A percentile compares a stretch with the other conserved stretches of the same genome.
These are phyloP conservation scores for Ciconia stormi DNA, from an alignment of 2,113 vertebrate species.

Conservation along the genomic window DNA sequence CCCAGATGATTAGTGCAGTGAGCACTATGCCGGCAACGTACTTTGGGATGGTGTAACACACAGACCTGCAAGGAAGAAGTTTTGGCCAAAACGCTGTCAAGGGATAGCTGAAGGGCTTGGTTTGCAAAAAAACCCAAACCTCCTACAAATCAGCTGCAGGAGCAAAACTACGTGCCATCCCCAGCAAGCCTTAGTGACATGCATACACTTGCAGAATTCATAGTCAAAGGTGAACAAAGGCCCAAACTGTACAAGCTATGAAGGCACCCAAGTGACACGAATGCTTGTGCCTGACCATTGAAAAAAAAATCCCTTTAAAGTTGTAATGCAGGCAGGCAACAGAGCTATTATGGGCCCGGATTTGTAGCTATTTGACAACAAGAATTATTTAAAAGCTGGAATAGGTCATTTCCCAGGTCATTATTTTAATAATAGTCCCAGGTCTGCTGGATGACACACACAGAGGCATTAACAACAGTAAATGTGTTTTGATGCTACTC, in stretches of 20 bases:
- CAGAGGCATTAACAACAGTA: background rate
- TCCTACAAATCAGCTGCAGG: background rate
- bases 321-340: background rate
- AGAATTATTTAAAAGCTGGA: background rate
- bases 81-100: background rate
- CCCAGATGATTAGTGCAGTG: background rate
- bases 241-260: background rate
- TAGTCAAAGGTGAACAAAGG: background rate
- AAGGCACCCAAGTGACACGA: background rate
- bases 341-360: background rate
- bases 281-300: background rate
- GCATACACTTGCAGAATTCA: background rate
- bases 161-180: rapidly evolving
- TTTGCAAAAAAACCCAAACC: background rate
- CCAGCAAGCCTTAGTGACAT: background rate
- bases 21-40: background rate
- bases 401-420: background rate
- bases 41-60: background rate
- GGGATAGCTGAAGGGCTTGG: background rate
- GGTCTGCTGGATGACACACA: background rate
- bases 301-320: background rate
- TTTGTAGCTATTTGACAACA: background rate
- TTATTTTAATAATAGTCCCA: background rate
- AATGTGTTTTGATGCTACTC: background rate
- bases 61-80: background rate